Base-by-base conservation (phyloP, 1,140 invertebrate genomes). In the Cydia fagiglandana region DNA sequence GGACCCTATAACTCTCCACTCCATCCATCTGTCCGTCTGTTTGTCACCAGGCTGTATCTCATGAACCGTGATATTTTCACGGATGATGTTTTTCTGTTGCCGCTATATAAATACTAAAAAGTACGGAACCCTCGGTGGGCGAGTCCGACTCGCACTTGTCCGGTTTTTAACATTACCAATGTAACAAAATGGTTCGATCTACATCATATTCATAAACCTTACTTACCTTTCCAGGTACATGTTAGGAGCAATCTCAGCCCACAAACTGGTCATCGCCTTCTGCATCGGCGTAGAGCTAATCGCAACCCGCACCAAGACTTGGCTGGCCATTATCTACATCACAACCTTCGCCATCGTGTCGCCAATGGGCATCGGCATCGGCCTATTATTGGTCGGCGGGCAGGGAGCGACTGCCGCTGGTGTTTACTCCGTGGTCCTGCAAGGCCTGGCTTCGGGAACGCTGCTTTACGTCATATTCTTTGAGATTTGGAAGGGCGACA, bases 391-490 rank as follows among this genome's bases (percentile, higher is more conserved):
- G 15, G 95, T 94, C 4, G 91, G 94, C 66, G 94, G 94, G 2
- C 79, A 86, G 56, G 92, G 92, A 4, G 92, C 92, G 0, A 93
- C 94, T 4, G 94, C 94, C 1, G 94, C 95, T 10, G 95, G 93
- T 73, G 91, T 96, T 28, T 92, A 93, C 2, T 94, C 95, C 0
- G 94, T 95, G 4, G 94, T 97, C 4, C 92, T 98, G 0, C 97
- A 98, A 84, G 97, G 97, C 9, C 94, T 98, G 90, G 97, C 97
- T 0, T 96, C 96, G 61, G 97, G 97, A 20, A 98, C 97, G 0
- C 93, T 98, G 12, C 94, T 98, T 0, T 98, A 98, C 86, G 97
- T 98, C 47, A 97, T 98, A 2, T 98, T 98, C 94, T 98, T 98
- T 87, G 97, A 98, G 92, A 97, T 98, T 34, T 94, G 98, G 70